These are phyloP conservation scores for Drosophila formosana DNA, from an alignment of 2,888 invertebrate genomes.

Conservation along the genomic window DNA sequence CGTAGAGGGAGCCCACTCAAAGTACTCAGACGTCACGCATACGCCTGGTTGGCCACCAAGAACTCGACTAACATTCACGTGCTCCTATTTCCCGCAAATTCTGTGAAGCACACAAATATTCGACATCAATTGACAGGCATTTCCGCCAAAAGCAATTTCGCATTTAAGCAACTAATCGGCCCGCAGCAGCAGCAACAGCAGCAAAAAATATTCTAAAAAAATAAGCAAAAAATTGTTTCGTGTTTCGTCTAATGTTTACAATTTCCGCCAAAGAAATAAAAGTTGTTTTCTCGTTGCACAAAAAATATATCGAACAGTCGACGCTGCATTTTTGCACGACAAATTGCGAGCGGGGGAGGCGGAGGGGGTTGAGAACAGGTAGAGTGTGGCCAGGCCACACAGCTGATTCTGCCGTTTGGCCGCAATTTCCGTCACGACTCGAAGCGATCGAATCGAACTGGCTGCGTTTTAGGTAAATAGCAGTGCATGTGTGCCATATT, in stretches of 20 bases:
- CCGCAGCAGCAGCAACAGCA: not conserved
- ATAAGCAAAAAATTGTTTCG: conserved; percentile 26
- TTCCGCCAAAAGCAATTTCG: conserved; percentile 61
- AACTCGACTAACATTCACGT: conserved; percentile 48
- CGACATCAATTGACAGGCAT: conserved; percentile 65
- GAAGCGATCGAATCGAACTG: conserved; percentile 21
- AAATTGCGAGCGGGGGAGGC: not conserved
- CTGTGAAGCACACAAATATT: conserved; percentile 23
- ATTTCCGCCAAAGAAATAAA: conserved; percentile 66
- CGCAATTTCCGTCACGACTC: conserved; percentile 75
- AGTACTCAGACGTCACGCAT: conserved; percentile 41
- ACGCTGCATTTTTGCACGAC: conserved; percentile 23
- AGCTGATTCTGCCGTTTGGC: conserved; percentile 65
- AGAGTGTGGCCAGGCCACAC: conserved; percentile 34
- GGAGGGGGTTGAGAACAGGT: conserved; percentile 14
- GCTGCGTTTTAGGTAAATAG: conserved; percentile 37
- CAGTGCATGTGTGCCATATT: conserved; percentile 45
- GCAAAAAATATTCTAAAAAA: conserved; percentile 41
- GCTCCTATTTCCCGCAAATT: conserved; percentile 39
- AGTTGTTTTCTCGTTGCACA: conserved; percentile 47
- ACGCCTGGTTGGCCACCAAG: conserved; percentile 44
- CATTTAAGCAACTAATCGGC: conserved; percentile 38
- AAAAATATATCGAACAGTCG: conserved; percentile 16
- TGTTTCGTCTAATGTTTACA: conserved; percentile 62
- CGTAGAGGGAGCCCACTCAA: conserved; percentile 10